Percentiles rank a stretch among this genome's conserved stretches.
These are phyloP conservation scores for Salticus scenicus DNA, from an alignment of 2,888 invertebrate species.

Conservation along the genomic window DNA sequence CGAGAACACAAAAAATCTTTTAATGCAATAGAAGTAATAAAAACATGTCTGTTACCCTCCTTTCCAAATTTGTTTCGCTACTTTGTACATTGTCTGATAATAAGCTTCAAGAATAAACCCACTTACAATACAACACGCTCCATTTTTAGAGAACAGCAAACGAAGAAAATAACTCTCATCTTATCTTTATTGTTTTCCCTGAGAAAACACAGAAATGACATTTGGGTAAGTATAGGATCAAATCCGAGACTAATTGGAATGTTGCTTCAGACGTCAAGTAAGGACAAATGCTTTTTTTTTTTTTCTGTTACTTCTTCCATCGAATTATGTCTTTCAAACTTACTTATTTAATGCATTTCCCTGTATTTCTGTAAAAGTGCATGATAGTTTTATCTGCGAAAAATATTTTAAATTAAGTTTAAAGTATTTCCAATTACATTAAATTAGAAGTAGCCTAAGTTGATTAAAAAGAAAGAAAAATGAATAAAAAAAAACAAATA, in stretches of 20 bases:
- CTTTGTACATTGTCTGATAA: neutral
- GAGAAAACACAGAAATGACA: slow-evolving; percentile 5
- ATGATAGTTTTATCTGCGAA: too few species aligned
- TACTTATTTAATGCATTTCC: neutral
- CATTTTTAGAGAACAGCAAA: neutral
- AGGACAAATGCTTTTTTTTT: neutral
- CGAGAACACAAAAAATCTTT: neutral
- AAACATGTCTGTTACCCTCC: neutral
- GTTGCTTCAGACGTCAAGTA: neutral
- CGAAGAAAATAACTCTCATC: neutral
- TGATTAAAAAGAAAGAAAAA: too few species aligned
- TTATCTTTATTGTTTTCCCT: neutral
- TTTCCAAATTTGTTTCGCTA: neutral
- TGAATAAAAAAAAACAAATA: too few species aligned
- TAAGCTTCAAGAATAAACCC: neutral
- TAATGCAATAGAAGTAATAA: neutral
- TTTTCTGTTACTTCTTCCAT: too few species aligned
- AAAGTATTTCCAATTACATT: too few species aligned
- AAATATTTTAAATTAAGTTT: too few species aligned
- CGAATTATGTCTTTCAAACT: neutral
- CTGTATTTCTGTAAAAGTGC: too few species aligned
- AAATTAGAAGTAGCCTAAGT: too few species aligned
- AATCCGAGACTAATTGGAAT: slow-evolving; percentile 3
- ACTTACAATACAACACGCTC: neutral
- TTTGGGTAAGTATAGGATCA: neutral